These are phyloP conservation scores for Apocheima hispidaria DNA, from an alignment of 2,888 invertebrate species.

Conservation along the genomic window DNA sequence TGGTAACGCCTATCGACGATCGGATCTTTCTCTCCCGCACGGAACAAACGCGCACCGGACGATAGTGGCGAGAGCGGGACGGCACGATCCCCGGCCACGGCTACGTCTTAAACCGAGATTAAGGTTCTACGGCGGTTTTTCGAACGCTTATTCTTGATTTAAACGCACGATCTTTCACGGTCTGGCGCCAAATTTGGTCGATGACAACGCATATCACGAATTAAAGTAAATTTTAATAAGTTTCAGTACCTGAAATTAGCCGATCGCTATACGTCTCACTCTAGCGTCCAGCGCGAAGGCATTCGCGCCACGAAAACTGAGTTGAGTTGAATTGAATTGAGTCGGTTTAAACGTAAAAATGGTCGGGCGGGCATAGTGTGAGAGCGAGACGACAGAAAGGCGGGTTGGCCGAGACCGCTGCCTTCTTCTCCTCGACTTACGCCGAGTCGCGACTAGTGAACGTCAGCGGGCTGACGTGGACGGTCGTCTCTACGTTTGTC, in stretches of 20 bases:
- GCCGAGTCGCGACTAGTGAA: conserved; percentile 83
- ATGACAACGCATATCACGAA: conserved; percentile 38
- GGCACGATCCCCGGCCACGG: conserved; percentile 66
- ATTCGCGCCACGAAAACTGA: conserved; percentile 85
- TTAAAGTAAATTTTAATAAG: conserved; percentile 54
- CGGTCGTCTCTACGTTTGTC: conserved; percentile 71
- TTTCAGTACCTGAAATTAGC: conserved; percentile 61
- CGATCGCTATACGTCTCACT: conserved; percentile 79
- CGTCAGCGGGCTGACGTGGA: conserved; percentile 82
- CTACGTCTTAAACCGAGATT: conserved; percentile 82
- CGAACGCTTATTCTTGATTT: conserved; percentile 73
- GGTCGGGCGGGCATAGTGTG: conserved; percentile 81
- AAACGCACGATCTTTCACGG: conserved; percentile 62
- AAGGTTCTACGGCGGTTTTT: conserved; percentile 80
- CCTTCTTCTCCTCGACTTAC: conserved; percentile 85
- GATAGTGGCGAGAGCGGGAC: conserved; percentile 83
- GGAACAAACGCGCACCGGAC: conserved; percentile 62
- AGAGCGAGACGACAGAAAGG: conserved; percentile 85
- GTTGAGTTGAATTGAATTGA: conserved; percentile 86
- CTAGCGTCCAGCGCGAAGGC: conserved; percentile 84
- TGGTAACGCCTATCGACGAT: conserved; percentile 77
- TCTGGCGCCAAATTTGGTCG: conserved; percentile 43
- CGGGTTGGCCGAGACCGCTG: conserved; percentile 84
- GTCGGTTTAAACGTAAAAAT: conserved; percentile 85
- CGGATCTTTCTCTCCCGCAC: conserved; percentile 77